Evolutionary conservation across 2,888 invertebrate genomes (phyloP), one percentile per base, ranked within the genome.

Genomic region (Caenorhabditis sp.): DNA sequence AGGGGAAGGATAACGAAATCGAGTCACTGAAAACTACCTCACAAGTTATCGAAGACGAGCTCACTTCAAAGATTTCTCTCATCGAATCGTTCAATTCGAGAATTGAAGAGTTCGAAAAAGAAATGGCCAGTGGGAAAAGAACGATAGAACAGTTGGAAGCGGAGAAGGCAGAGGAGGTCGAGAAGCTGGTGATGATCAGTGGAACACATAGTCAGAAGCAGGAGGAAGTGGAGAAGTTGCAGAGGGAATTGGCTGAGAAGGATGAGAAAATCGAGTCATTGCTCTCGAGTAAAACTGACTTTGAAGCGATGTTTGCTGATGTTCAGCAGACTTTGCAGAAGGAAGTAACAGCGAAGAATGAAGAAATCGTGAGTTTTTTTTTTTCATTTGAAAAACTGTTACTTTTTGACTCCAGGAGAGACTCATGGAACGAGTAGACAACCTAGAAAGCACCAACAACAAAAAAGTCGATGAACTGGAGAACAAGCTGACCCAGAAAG

Each of bases 51-150:
- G 69, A 69, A 41, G 80, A 80, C 7, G 84, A 84, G 8, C 54
- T 80, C 6, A 7, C 47, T 19, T 61, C 76, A 12, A 85, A 80
- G 35, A 70, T 72, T 22, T 69, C 75, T 1, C 38, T 72, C 19
- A 82, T 85, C 28, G 85, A 85, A 49, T 54, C 70, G 1, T 80
- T 82, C 64, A 80, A 85, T 41, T 64, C 69, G 12, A 69, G 84
- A 82, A 85, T 84, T 24, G 86, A 80, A 68, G 70, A 77, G 24
- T 84, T 86, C 35, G 85, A 85, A 47, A 80, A 82, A 28, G 85
- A 85, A 59, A 64, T 85, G 58, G 82, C 79, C 0, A 41, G 28
- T 38, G 72, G 76, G 35, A 85, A 82, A 54, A 56, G 80, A 22
- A 68, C 44, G 19, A 76, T 88, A 2, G 87, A 86, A 35, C 69